These are phyloP conservation scores for Theodoxus fluviatilis DNA, from an alignment of 2,888 invertebrate genomes.

Conservation along the genomic window DNA sequence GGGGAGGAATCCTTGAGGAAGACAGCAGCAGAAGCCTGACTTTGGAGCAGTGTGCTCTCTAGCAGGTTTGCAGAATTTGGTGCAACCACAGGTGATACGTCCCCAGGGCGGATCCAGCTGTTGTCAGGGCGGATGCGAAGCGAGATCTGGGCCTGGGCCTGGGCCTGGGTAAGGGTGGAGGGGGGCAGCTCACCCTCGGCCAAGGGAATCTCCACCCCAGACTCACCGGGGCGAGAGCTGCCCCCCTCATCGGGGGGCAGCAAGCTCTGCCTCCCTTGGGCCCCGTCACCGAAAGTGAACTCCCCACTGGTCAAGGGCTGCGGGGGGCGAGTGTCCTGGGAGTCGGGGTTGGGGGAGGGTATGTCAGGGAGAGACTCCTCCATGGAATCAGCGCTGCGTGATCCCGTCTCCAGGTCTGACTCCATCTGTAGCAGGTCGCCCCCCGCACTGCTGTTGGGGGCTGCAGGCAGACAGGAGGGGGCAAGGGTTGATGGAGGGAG, in stretches of 20 bases:
- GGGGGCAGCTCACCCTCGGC: too few relatives aligned
- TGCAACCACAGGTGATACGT: too few relatives aligned
- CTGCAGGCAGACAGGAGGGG: too few relatives aligned
- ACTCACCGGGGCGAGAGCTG: background rate
- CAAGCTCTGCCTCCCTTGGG: background rate
- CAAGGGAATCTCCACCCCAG: too few relatives aligned
- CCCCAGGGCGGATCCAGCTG: slow-evolving; percentile 33
- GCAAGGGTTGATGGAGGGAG: too few relatives aligned
- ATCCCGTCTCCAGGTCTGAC: slow-evolving; percentile 49
- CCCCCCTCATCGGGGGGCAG: slow-evolving; percentile 15
- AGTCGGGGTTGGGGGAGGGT: slow-evolving; percentile 39
- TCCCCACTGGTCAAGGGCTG: slow-evolving; percentile 26
- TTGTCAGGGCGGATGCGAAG: slow-evolving; percentile 35
- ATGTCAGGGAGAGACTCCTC: slow-evolving; percentile 50
- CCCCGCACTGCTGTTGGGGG: too few relatives aligned
- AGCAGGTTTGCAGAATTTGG: too few relatives aligned
- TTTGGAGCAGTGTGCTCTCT: background rate
- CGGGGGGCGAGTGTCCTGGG: slow-evolving; percentile 6
- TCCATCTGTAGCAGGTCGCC: slow-evolving; percentile 35
- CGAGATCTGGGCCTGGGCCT: too few relatives aligned
- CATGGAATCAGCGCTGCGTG: slow-evolving; percentile 56
- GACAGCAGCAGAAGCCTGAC: background rate
- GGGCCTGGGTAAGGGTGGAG: too few relatives aligned
- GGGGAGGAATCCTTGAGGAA: background rate
- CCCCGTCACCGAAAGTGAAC: slow-evolving; percentile 16